Percentiles rank a stretch among this genome's conserved stretches.
phyloP scores from a whole-genome alignment of 2,797 vertebrate species.

The Eulemur mongoz region DNA sequence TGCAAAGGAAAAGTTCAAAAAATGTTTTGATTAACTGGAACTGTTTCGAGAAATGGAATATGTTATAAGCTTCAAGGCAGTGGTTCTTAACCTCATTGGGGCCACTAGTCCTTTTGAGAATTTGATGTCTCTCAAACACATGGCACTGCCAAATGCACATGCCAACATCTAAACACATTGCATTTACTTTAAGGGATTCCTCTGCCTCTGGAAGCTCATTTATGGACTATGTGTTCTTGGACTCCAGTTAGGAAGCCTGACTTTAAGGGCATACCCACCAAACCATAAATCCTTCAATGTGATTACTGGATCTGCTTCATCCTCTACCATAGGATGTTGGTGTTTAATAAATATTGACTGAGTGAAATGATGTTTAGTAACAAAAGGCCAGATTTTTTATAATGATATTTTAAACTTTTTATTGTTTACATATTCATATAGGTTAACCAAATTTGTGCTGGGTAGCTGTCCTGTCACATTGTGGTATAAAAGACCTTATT shows the following conservation, averaged over 20 bases:
- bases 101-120: not conserved
- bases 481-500: not conserved
- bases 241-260: not conserved
- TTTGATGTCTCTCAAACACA: not conserved
- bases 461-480: not conserved
- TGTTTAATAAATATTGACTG: not conserved
- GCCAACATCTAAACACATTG: not conserved
- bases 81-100: not conserved
- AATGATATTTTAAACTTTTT: constrained; percentile 13
- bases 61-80: not conserved
- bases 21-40: constrained; percentile 6
- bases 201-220: not conserved
- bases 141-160: not conserved
- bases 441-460: not conserved
- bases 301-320: not conserved
- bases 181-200: not conserved
- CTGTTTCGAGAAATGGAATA: constrained; percentile 14
- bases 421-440: not conserved
- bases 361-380: not conserved
- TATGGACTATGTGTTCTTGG: not conserved
- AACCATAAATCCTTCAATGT: not conserved
- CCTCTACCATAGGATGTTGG: not conserved
- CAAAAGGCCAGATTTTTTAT: not conserved
- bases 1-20: not conserved
- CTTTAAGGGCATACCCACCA: not conserved